Base-by-base conservation (phyloP, 2,113 vertebrate genomes). In the Trogon surrucura region DNA sequence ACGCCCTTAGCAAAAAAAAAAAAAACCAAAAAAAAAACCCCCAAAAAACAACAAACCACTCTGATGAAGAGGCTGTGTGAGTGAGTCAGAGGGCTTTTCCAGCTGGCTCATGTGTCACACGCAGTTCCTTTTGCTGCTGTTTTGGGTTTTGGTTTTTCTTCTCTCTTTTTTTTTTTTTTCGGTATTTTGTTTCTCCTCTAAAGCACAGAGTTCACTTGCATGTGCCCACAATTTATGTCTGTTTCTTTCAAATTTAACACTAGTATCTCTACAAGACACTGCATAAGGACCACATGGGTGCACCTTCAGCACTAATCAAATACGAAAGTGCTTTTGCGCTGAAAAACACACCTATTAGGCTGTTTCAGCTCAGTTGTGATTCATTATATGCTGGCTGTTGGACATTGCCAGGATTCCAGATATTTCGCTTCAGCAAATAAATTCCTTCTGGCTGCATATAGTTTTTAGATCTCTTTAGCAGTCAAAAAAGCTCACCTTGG, bases 401-500 rank as follows among this genome's bases (percentile, higher is more conserved):
- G 72, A 57, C 77, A 93, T 32, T 79, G 88, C 62, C 57, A 93
- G 73, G 72, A 82, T 91, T 91, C 48, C 56, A 67, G 87, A 56
- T 70, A 67, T 78, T 86, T 90, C 90, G 14, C 34, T 84, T 79
- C 20, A 67, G 85, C 79, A 95, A 95, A 92, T 91, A 65, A 86
- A 87, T 91, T 84, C 61, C 72, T 94, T 83, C 38, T 93, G 90
- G 38, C n/a, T 20, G 7, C 50, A 32, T 85, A 67, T 44, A 58
- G 54, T 12, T 86, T 96, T 79, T 56, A 91, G 47, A 69, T 89
- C 41, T 32, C 41, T 72, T 2, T 80, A 89, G 36, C 45, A 84
- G 81, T 85, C 86, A 80, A 96, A 97, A 97, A 95, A 94, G 96
- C 93, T 87, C 64, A 22, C 11, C 79, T 86, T 88, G 89, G 94